Evolutionary conservation across 2,797 vertebrate species (phyloP).

Genomic region (Linurgus olivaceus): DNA sequence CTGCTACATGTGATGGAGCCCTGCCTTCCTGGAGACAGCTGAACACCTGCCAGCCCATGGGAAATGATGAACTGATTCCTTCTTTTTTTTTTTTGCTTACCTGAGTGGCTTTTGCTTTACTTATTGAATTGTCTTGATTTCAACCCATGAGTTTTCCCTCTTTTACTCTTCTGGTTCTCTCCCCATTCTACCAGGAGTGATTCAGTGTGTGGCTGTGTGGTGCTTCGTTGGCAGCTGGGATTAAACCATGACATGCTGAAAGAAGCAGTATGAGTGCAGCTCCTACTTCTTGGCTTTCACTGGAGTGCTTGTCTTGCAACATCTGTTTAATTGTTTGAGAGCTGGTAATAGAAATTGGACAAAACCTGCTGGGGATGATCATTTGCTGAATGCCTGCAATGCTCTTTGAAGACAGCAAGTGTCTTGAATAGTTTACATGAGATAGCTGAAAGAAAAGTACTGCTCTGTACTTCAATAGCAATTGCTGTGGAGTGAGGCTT

Average conservation of each 20-base stretch:
- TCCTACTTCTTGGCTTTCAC: background rate
- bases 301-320: background rate
- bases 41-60: background rate
- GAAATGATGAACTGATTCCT: background rate
- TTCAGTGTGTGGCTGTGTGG: background rate
- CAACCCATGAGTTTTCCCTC: background rate
- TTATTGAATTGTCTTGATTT: background rate
- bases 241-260: background rate
- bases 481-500: background rate
- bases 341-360: background rate
- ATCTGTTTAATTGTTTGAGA: background rate
- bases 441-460: background rate
- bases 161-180: background rate
- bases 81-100: background rate
- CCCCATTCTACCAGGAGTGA: background rate
- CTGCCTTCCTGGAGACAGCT: background rate
- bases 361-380: background rate
- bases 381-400: background rate
- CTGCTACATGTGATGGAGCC: accelerated
- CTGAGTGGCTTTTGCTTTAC: background rate
- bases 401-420: background rate
- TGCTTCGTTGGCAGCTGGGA: background rate
- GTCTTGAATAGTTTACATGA: background rate
- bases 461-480: background rate
- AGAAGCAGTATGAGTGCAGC: background rate